Evolutionary conservation across 2,888 invertebrate species (phyloP).

Genomic region (Agrochola circellaris): DNA sequence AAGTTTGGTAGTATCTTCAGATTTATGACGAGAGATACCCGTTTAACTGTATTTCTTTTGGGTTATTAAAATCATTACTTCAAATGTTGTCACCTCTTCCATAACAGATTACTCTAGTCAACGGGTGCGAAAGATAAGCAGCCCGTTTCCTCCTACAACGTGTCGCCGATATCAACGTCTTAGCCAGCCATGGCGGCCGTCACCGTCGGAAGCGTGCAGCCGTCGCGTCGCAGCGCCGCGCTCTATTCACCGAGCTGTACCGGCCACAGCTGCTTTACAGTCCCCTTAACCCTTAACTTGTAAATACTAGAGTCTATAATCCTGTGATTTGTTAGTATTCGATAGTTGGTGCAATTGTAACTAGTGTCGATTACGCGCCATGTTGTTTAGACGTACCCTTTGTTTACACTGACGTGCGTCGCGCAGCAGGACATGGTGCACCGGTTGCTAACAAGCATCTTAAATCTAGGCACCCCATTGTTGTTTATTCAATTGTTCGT

Average conservation of each 20-base stretch:
- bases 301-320: slow-evolving; percentile 65
- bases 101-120: slow-evolving; percentile 33
- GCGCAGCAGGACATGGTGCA: slow-evolving; percentile 60
- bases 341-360: slow-evolving; percentile 57
- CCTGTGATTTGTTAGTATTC: slow-evolving; percentile 15
- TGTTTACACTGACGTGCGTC: slow-evolving; percentile 73
- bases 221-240: slow-evolving; percentile 72
- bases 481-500: slow-evolving; percentile 56
- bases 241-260: slow-evolving; percentile 66
- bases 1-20: slow-evolving; percentile 47
- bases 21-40: slow-evolving; percentile 35
- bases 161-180: slow-evolving; percentile 73
- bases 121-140: slow-evolving; percentile 63
- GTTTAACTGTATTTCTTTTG: slow-evolving; percentile 12
- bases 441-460: slow-evolving; percentile 58
- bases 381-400: slow-evolving; percentile 73
- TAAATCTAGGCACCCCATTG: slow-evolving; percentile 55
- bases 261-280: slow-evolving; percentile 48
- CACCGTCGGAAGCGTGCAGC: slow-evolving; percentile 73
- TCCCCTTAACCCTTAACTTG: slow-evolving; percentile 46
- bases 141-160: slow-evolving; percentile 62
- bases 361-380: slow-evolving; percentile 74
- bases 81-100: slow-evolving; percentile 8
- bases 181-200: slow-evolving; percentile 70
- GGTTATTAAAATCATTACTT: slow-evolving; percentile 3